phyloP scores from a whole-genome alignment of 2,888 invertebrate species.

The Melinaea marsaeus region DNA sequence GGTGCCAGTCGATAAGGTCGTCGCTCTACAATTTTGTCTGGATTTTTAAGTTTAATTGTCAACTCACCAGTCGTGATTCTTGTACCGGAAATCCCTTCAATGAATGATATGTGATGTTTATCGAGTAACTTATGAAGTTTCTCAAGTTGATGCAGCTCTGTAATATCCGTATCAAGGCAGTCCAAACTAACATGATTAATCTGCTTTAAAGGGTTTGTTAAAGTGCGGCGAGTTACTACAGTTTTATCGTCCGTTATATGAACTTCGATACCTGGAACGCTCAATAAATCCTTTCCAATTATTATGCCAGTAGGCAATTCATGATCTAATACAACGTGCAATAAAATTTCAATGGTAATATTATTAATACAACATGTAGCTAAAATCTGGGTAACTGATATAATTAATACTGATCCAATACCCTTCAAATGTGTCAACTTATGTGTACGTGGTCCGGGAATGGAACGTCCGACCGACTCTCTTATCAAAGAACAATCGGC shows the following conservation, averaged over 20 bases:
- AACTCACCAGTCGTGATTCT: slow-evolving; percentile 2
- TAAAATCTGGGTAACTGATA: neutral
- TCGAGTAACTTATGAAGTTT: neutral
- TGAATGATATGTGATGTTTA: slow-evolving; percentile 1
- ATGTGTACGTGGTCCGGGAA: slow-evolving; percentile 21
- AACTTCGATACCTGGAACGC: slow-evolving; percentile 4
- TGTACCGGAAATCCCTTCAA: neutral
- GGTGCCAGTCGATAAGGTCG: slow-evolving; percentile 8
- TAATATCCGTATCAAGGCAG: neutral
- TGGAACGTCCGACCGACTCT: slow-evolving; percentile 26
- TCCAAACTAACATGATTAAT: slow-evolving; percentile 4
- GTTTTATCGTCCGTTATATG: neutral
- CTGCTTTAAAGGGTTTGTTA: no score
- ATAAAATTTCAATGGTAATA: neutral
- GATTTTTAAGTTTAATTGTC: slow-evolving; percentile 5
- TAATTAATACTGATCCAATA: slow-evolving; percentile 5
- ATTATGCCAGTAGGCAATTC: slow-evolving; percentile 6
- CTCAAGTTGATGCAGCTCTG: neutral
- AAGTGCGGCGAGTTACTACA: no score
- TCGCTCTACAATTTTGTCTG: slow-evolving; percentile 4
- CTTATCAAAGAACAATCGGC: no score
- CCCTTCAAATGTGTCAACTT: slow-evolving; percentile 12
- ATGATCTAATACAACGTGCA: slow-evolving; percentile 11
- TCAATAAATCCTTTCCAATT: slow-evolving; percentile 10
- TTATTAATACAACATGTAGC: slow-evolving; percentile 4